Conservation (phyloP, 2,888 invertebrate genomes). For the Monochamus alternatus region DNA sequence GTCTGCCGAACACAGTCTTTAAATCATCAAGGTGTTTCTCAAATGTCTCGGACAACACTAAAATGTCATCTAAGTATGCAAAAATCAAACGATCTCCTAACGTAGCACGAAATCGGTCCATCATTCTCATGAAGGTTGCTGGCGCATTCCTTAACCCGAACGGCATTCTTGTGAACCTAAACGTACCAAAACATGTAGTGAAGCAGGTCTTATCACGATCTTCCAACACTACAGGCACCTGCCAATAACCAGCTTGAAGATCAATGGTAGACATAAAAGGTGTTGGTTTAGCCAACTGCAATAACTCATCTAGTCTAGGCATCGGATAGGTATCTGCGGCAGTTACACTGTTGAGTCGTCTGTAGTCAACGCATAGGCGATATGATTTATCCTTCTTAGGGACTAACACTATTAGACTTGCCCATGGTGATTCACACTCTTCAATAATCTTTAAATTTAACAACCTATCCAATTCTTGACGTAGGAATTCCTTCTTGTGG, state of each 20-base stretch:
- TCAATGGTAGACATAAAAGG: conserved; percentile 20
- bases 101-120: too few species aligned
- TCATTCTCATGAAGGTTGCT: background rate
- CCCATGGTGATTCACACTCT: background rate
- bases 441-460: too few species aligned
- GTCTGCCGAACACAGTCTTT: too few species aligned
- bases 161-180: background rate
- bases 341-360: background rate
- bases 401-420: too few species aligned
- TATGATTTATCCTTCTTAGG: too few species aligned
- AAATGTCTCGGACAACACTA: too few species aligned
- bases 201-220: conserved; percentile 3
- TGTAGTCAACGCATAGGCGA: background rate
- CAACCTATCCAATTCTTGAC: background rate
- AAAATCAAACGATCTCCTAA: background rate
- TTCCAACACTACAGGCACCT: background rate
- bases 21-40: too few species aligned
- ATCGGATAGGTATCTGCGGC: background rate
- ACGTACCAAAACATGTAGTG: background rate
- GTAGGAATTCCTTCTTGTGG: background rate
- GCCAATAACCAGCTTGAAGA: background rate
- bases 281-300: background rate
- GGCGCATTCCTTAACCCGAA: background rate
- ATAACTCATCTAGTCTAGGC: background rate
- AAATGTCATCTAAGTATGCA: conserved; percentile 9